Conservation (phyloP, 1,140 invertebrate species). For the Solenopsis fugax region DNA sequence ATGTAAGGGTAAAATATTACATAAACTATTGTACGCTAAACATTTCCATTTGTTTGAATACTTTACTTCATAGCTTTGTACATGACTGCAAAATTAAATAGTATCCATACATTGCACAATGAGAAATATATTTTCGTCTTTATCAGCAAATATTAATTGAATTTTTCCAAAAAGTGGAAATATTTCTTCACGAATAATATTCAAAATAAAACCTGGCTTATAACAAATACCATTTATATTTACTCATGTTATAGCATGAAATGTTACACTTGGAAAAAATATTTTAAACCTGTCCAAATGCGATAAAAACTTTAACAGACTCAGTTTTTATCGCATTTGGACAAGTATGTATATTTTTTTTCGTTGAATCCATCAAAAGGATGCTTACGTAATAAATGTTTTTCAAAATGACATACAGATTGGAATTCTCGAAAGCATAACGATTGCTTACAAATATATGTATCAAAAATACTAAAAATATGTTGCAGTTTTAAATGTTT, state of each 20-base stretch:
- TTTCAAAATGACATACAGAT: background rate
- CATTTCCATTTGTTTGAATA: background rate
- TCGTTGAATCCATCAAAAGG: background rate
- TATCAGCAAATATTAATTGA: background rate
- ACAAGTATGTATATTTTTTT: background rate
- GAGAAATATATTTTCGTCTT: background rate
- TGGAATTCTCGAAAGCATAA: conserved; percentile 6
- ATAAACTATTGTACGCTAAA: background rate
- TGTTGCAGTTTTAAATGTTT: conserved; percentile 11
- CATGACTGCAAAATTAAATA: background rate
- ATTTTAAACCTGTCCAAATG: too few species aligned
- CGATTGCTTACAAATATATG: conserved; percentile 3
- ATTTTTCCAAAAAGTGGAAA: background rate
- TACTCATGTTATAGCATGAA: background rate
- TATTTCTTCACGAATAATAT: background rate
- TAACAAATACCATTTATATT: background rate
- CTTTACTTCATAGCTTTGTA: background rate
- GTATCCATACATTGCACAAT: conserved; percentile 5
- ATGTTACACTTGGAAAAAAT: background rate
- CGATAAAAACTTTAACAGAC: too few species aligned
- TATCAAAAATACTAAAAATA: conserved; percentile 10
- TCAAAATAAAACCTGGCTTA: conserved; percentile 1
- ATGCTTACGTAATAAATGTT: conserved; percentile 5
- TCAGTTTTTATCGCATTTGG: background rate
- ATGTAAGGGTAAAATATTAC: background rate